Base-by-base conservation (phyloP, 1,140 invertebrate genomes). In the Camponotus vicinus region DNA sequence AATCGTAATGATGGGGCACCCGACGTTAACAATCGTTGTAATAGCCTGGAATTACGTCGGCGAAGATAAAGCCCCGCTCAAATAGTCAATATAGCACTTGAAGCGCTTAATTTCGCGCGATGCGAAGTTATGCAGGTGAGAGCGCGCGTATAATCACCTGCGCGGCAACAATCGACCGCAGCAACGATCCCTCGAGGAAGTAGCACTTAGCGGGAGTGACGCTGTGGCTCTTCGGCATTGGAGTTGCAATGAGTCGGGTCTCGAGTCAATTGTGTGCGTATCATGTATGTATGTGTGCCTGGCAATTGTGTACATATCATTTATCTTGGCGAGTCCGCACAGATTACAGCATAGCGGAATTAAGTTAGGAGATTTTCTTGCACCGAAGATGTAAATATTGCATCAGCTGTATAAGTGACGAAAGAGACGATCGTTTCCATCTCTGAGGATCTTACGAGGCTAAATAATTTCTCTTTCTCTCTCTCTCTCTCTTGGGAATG, bases 1-100 rank as follows among this genome's bases (percentile, higher is more conserved):
- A 70, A 80, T 80, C 78, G 37, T 67, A 70, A 70, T 80, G 66
- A 80, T 55, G 37, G 52, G 78, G 64, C 78, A 57, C 64, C 49
- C 78, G 78, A 80, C 78, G 64, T 80, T 80, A 80, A 80, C 78
- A 80, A 80, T 80, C 49, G 49, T 80, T 64, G 66, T 80, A 80
- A 80, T 80, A 70, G 78, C 66, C 66, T 40, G 78, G 64, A 80
- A 80, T 70, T 80, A 80, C 49, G 8, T 80, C 64, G 78, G 64
- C 77, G 45, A 70, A 34, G 71, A 42, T 52, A 70, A 11, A 42
- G 21, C 49, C 34, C 13, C 64, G 78, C 66, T 80, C 78, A 21
- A 80, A 80, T 70, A 70, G 78, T 80, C 78, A 42, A 80, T 52
- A 52, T 70, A 80, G 21, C 70, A 67, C 52, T 79, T 80, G 78